Conservation (phyloP, 2,797 vertebrate species). For the Coracias cyanogaster region DNA sequence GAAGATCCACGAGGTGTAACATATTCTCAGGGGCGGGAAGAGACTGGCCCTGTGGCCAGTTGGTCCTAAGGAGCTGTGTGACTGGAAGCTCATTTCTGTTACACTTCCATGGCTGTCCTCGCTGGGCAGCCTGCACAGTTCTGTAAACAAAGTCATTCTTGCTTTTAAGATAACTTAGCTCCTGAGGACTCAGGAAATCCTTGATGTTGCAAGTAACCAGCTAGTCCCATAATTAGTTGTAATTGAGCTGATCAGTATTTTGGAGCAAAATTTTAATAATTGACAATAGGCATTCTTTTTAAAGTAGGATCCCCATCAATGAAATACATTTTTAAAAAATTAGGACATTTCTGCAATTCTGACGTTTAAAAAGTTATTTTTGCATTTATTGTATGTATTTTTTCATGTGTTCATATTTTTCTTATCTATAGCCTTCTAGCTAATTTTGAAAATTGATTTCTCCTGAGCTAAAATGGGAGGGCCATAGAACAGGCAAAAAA, state of each 20-base stretch:
- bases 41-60: neutral
- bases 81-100: neutral
- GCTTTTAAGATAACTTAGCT: neutral
- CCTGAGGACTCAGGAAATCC: neutral
- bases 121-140: neutral
- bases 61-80: neutral
- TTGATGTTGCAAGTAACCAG: neutral
- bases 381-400: neutral
- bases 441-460: neutral
- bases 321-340: neutral
- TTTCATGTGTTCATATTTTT: neutral
- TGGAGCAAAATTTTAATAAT: neutral
- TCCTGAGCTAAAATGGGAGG: neutral
- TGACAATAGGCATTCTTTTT: neutral
- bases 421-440: neutral
- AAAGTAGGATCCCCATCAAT: neutral
- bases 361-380: neutral
- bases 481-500: neutral
- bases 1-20: accelerated
- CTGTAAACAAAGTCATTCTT: neutral
- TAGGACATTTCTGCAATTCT: neutral
- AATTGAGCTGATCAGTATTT: neutral
- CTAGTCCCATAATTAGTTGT: neutral
- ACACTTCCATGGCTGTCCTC: neutral
- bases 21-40: neutral